Conservation (phyloP, 2,797 vertebrate species). For the Urocyon cinereoargenteus region DNA sequence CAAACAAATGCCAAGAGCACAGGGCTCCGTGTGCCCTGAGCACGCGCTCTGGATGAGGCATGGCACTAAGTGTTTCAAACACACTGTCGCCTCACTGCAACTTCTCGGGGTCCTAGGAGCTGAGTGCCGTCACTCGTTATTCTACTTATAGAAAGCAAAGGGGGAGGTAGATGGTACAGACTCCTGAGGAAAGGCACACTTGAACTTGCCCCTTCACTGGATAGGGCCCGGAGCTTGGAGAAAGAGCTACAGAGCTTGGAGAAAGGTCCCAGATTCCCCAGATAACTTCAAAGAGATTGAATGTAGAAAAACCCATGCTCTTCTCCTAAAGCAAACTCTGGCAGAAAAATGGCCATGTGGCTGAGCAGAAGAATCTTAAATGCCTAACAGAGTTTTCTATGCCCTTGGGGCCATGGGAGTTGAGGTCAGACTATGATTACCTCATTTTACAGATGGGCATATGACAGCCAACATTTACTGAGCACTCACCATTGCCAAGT, state of each 20-base stretch:
- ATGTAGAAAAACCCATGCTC: not conserved
- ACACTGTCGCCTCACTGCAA: not conserved
- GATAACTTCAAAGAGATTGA: not conserved
- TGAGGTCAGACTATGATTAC: not conserved
- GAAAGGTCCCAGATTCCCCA: not conserved
- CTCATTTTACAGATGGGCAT: not conserved
- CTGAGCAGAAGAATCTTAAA: not conserved
- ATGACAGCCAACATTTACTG: not conserved
- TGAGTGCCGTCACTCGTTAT: not conserved
- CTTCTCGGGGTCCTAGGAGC: not conserved
- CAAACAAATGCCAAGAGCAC: no score
- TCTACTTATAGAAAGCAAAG: not conserved
- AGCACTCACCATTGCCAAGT: not conserved
- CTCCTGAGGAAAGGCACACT: not conserved
- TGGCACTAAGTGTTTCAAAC: not conserved
- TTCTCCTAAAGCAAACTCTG: not conserved
- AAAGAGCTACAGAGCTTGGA: not conserved
- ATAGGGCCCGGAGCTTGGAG: not conserved
- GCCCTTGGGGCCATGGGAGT: not conserved
- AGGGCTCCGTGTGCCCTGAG: not conserved
- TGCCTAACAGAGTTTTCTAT: not conserved
- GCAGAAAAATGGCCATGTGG: not conserved
- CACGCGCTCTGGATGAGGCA: rapidly evolving
- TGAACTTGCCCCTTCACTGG: not conserved
- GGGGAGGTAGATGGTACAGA: not conserved